phyloP scores from a whole-genome alignment of 2,888 invertebrate genomes.

The Thecocarcelia acutangulata region DNA sequence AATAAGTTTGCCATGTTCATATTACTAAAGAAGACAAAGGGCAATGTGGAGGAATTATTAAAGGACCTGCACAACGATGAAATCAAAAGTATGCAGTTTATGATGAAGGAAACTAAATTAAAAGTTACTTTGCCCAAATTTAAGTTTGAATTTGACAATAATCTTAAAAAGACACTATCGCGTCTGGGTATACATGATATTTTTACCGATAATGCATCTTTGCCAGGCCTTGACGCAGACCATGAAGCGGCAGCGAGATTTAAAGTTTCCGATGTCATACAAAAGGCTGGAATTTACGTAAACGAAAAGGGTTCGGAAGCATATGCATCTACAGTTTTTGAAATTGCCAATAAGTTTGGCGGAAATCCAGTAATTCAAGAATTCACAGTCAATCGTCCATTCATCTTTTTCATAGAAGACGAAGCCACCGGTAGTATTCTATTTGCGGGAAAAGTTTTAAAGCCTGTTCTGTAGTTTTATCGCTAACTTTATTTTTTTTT shows the following conservation, averaged over 20 bases:
- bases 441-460: slow-evolving; percentile 88
- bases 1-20: slow-evolving; percentile 88
- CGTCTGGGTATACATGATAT: slow-evolving; percentile 88
- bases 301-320: slow-evolving; percentile 89
- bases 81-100: slow-evolving; percentile 83
- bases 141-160: slow-evolving; percentile 86
- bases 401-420: slow-evolving; percentile 91
- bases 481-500: slow-evolving; percentile 6
- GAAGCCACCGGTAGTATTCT: slow-evolving; percentile 87
- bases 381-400: slow-evolving; percentile 88
- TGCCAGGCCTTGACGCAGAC: slow-evolving; percentile 86
- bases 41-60: slow-evolving; percentile 84
- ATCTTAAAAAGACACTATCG: slow-evolving; percentile 83
- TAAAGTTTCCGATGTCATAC: slow-evolving; percentile 87
- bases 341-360: slow-evolving; percentile 86
- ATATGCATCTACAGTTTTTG: slow-evolving; percentile 85
- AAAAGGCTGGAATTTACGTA: slow-evolving; percentile 89
- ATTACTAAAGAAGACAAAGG: slow-evolving; percentile 85
- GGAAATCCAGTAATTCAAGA: slow-evolving; percentile 83
- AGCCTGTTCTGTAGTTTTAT: slow-evolving; percentile 82
- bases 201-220: slow-evolving; percentile 87
- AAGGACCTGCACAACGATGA: slow-evolving; percentile 83
- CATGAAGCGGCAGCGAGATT: slow-evolving; percentile 83
- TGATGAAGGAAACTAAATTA: slow-evolving; percentile 84
- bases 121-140: slow-evolving; percentile 88